Conservation (phyloP, 2,888 invertebrate species). For the Drosophila birchii region DNA sequence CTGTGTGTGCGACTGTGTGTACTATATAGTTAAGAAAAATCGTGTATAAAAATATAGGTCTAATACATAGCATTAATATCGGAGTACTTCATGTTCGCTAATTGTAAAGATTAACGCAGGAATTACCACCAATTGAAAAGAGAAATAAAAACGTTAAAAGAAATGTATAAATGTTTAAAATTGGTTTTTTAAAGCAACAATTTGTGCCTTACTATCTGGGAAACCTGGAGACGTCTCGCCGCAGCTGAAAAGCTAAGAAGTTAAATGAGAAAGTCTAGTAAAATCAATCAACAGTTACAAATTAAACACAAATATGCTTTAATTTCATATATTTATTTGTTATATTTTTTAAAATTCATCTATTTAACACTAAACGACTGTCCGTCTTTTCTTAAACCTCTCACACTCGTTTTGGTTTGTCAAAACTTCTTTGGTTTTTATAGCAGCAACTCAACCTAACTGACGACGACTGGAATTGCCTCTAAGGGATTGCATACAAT, state of each 20-base stretch:
- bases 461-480: slow-evolving; percentile 25
- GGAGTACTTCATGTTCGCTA: slow-evolving; percentile 23
- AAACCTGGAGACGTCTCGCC: too few relatives aligned
- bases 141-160: slow-evolving; percentile 18
- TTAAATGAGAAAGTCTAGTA: too few relatives aligned
- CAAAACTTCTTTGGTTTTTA: slow-evolving; percentile 1
- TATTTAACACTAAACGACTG: slow-evolving; percentile 58
- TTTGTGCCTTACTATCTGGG: not conserved
- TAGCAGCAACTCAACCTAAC: not conserved
- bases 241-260: too few relatives aligned
- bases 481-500: slow-evolving; percentile 17
- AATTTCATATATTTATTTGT: slow-evolving; percentile 29
- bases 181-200: not conserved
- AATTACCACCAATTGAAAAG: slow-evolving; percentile 7
- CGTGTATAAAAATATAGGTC: slow-evolving; percentile 15
- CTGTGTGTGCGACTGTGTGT: slow-evolving; percentile 26
- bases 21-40: slow-evolving; percentile 32
- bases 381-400: slow-evolving; percentile 19
- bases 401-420: slow-evolving; percentile 34
- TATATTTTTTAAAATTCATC: slow-evolving; percentile 56
- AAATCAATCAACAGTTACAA: not conserved
- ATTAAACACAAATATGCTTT: not conserved
- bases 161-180: not conserved
- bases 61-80: slow-evolving; percentile 19
- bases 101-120: slow-evolving; percentile 7